Conservation (phyloP, 2,888 invertebrate genomes). For the Frankliniella intonsa region DNA sequence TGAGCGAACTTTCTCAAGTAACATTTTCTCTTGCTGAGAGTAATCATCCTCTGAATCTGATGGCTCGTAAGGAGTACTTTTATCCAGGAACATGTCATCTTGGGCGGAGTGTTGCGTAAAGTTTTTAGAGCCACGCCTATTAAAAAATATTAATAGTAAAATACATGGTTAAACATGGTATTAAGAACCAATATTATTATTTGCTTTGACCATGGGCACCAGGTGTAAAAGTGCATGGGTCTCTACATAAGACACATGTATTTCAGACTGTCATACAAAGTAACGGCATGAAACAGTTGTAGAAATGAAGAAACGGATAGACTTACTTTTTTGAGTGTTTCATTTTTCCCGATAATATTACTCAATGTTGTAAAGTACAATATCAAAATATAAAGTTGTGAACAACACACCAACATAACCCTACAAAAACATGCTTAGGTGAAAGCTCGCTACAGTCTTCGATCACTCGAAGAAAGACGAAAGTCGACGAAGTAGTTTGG, state of each 20-base stretch:
- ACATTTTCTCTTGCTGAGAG: conserved; percentile 57
- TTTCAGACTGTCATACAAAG: neutral
- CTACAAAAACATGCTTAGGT: neutral
- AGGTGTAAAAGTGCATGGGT: too few species aligned
- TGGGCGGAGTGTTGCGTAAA: neutral
- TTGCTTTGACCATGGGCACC: too few species aligned
- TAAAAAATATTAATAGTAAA: neutral
- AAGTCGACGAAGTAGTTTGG: neutral
- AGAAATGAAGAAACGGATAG: neutral
- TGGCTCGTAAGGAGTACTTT: conserved; percentile 56
- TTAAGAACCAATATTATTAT: neutral
- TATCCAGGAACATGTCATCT: neutral
- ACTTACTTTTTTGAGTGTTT: neutral
- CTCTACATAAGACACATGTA: too few species aligned
- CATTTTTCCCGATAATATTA: neutral
- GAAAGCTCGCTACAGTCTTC: neutral
- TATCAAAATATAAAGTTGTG: neutral
- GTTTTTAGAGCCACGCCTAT: neutral
- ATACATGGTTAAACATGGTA: neutral
- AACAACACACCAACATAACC: neutral
- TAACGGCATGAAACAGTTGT: neutral
- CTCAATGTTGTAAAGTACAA: neutral
- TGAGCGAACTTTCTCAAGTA: conserved; percentile 37
- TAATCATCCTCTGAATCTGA: conserved; percentile 71
- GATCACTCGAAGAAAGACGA: neutral